Conservation (phyloP, 2,888 invertebrate genomes). For the Tipula confusa region DNA sequence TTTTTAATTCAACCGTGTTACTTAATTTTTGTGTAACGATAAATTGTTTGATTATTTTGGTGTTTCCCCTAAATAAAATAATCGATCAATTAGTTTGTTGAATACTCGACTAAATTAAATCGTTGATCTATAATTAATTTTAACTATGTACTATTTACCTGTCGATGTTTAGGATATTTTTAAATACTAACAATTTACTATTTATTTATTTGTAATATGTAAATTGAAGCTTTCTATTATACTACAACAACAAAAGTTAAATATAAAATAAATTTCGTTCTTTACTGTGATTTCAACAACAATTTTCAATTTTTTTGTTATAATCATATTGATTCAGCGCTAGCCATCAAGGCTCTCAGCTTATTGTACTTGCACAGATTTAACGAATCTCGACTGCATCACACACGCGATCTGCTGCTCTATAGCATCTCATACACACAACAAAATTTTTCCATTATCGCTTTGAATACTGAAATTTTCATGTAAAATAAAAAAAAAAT, state of each 20-base stretch:
- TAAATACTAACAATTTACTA: neutral
- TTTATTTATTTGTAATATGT: neutral
- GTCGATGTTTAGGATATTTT: neutral
- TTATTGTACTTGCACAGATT: neutral
- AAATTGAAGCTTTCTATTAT: neutral
- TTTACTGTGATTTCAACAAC: neutral
- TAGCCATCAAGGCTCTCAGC: neutral
- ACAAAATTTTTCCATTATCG: neutral
- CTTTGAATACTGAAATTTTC: neutral
- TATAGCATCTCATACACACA: neutral
- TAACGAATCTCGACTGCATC: neutral
- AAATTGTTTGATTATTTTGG: too few relatives aligned
- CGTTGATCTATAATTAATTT: neutral
- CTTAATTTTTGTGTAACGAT: too few relatives aligned
- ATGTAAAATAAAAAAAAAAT: slow-evolving; percentile 12
- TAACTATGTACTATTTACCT: neutral
- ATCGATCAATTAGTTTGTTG: too few relatives aligned
- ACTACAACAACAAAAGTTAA: slow-evolving; percentile 3
- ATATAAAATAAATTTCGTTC: neutral
- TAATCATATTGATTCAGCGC: neutral
- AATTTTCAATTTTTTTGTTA: neutral
- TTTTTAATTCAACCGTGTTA: too few relatives aligned
- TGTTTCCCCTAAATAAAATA: too few relatives aligned
- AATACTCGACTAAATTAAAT: neutral
- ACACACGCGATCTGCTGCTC: neutral